Evolutionary conservation across 2,888 invertebrate species (phyloP).

Genomic region (Himalopsyche tibetana): DNA sequence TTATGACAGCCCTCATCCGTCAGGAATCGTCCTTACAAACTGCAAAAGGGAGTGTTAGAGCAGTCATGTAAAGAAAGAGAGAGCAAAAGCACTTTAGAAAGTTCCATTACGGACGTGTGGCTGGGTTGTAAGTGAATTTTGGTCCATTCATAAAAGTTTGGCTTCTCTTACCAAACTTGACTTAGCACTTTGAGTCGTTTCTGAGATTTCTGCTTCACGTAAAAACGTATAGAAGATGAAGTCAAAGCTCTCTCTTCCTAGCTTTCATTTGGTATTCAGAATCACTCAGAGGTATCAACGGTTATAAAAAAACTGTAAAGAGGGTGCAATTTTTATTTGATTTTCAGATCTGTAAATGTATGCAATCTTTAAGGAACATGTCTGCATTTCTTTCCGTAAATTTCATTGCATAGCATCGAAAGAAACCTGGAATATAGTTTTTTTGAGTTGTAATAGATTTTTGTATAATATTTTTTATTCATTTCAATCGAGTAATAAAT

Average conservation of each 20-base stretch:
- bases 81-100: conserved; percentile 66
- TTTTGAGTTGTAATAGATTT: too few species aligned
- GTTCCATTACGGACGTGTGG: conserved; percentile 68
- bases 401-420: neutral
- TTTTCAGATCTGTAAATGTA: neutral
- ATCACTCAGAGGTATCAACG: conserved; percentile 58
- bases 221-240: neutral
- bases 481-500: too few species aligned
- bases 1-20: neutral
- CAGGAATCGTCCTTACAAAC: neutral
- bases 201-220: neutral
- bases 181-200: conserved; percentile 21
- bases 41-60: conserved; percentile 14
- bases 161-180: conserved; percentile 54
- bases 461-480: too few species aligned
- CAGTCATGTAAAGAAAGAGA: neutral
- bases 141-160: conserved; percentile 66
- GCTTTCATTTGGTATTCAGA: conserved; percentile 55
- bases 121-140: conserved; percentile 65
- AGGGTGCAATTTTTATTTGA: conserved; percentile 32
- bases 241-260: conserved; percentile 6
- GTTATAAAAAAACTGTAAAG: neutral
- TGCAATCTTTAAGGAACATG: neutral
- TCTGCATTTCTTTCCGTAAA: neutral
- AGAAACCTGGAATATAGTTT: too few species aligned